Evolutionary conservation across 2,797 vertebrate species (phyloP).

Genomic region (Poeciliopsis presidionis): DNA sequence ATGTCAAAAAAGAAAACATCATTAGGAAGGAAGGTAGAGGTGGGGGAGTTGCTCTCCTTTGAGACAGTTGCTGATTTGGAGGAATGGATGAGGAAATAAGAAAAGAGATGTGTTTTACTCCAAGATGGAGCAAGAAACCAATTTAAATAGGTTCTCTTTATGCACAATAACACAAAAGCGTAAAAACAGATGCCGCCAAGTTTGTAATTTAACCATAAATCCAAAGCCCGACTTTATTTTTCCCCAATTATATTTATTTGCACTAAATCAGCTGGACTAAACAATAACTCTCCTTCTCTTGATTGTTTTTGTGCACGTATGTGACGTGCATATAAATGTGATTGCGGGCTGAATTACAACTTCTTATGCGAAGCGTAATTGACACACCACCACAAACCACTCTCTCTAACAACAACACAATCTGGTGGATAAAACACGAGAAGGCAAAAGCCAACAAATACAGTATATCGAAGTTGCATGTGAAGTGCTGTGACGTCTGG

Average conservation of each 20-base stretch:
- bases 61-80: constrained; percentile 62
- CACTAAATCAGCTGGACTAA: constrained; percentile 42
- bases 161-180: constrained; percentile 42
- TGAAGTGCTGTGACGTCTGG: constrained; percentile 69
- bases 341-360: constrained; percentile 37
- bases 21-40: constrained; percentile 2
- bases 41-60: constrained; percentile 23
- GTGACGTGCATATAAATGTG: constrained; percentile 42
- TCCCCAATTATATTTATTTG: constrained; percentile 54
- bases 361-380: constrained; percentile 61
- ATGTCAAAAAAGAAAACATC: constrained; percentile 32
- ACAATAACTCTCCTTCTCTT: constrained; percentile 37
- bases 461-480: constrained; percentile 62
- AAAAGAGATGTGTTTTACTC: constrained; percentile 33
- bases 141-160: constrained; percentile 54
- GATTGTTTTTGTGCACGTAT: constrained; percentile 50
- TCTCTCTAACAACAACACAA: constrained; percentile 50
- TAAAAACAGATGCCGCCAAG: constrained; percentile 51
- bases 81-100: constrained; percentile 42
- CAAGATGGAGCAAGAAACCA: constrained; percentile 38
- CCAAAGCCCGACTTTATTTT: constrained; percentile 47
- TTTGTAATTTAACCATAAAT: constrained; percentile 64
- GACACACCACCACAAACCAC: constrained; percentile 54
- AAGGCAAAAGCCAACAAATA: constrained; percentile 64
- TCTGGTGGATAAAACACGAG: constrained; percentile 55